Conservation (phyloP, 2,888 invertebrate genomes). For the Lepidochitona cinerea region DNA sequence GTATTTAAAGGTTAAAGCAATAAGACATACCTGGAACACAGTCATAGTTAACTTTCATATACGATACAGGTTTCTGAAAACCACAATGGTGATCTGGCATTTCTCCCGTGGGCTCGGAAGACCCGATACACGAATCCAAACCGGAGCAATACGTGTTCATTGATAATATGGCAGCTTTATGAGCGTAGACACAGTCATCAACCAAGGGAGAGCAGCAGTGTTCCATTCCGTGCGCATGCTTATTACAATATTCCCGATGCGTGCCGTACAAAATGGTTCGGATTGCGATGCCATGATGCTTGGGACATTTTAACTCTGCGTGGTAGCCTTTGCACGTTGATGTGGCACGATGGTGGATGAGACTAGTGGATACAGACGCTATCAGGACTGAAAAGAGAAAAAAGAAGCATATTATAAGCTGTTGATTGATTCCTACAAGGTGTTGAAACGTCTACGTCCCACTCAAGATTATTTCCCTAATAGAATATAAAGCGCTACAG, state of each 20-base stretch:
- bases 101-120: not conserved
- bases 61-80: not conserved
- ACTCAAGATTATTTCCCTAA: too few species aligned
- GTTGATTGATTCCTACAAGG: too few species aligned
- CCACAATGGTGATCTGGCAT: not conserved
- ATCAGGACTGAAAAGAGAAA: not conserved
- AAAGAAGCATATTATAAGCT: too few species aligned
- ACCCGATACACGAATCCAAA: not conserved
- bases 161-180: constrained; percentile 1
- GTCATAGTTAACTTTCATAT: not conserved
- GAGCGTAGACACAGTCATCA: not conserved
- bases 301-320: not conserved
- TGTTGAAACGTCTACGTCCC: too few species aligned
- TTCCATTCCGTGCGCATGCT: not conserved
- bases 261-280: not conserved
- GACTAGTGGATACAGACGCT: not conserved
- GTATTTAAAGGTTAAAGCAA: too few species aligned
- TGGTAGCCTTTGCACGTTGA: not conserved
- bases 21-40: constrained; percentile 1
- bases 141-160: constrained; percentile 4
- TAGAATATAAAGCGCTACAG: too few species aligned
- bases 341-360: not conserved
- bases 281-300: not conserved
- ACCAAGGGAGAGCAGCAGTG: not conserved
- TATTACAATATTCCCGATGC: not conserved